Conservation (phyloP, 2,113 vertebrate species). For the Megatriorchis doriae region DNA sequence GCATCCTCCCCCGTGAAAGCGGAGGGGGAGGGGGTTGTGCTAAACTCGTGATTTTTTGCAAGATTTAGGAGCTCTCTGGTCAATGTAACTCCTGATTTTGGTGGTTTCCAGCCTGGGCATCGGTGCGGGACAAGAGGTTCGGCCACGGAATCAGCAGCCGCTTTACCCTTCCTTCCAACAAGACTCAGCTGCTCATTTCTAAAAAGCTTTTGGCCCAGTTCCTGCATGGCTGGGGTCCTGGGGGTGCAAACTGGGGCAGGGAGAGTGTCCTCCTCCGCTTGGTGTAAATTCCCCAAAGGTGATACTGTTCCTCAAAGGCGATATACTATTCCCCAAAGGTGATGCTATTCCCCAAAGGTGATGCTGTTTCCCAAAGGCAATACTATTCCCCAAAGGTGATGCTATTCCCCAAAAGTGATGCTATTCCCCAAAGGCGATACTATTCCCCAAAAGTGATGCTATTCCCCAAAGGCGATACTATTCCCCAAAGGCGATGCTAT, state of each 20-base stretch:
- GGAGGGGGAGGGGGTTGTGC: too few species aligned
- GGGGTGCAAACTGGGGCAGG: not conserved
- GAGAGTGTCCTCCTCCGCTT: not conserved
- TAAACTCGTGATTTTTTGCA: too few species aligned
- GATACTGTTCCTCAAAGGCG: not conserved
- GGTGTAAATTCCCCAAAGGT: not conserved
- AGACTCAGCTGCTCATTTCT: not conserved
- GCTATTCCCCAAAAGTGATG: too few species aligned
- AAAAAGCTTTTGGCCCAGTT: not conserved
- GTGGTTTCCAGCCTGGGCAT: not conserved
- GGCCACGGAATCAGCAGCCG: not conserved
- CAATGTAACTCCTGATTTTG: not conserved
- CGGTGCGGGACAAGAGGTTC: not conserved
- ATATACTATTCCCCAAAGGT: not conserved
- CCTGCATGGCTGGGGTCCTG: not conserved
- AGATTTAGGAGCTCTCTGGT: too few species aligned
- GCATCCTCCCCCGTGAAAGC: too few species aligned
- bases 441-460: too few species aligned
- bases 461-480: too few species aligned
- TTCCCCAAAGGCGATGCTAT: not conserved
- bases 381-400: too few species aligned
- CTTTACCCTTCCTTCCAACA: accelerated
- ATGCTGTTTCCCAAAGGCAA: too few species aligned
- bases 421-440: too few species aligned
- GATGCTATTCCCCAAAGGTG: not conserved